Evolutionary conservation across 2,113 vertebrate genomes (phyloP).

Genomic region (Columbina picui): DNA sequence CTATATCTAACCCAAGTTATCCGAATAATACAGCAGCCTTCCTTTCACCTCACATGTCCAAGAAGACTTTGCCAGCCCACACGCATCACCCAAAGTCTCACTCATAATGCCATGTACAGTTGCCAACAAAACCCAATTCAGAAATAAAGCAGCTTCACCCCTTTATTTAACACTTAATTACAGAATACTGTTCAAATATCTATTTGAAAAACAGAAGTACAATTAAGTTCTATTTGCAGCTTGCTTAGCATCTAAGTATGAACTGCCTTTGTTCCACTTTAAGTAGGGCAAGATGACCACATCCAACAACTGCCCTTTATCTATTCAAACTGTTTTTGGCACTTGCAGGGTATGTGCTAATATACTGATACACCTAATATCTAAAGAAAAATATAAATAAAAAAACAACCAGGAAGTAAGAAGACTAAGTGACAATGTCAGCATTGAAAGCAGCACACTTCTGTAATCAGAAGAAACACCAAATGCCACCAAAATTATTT

Average conservation of each 20-base stretch:
- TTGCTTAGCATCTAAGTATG: not conserved
- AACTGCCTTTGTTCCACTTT: not conserved
- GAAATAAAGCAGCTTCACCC: not conserved
- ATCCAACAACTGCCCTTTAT: not conserved
- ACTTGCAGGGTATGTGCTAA: not conserved
- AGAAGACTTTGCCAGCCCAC: rapidly evolving
- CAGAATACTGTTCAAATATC: not conserved
- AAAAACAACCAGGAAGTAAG: not conserved
- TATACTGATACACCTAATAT: not conserved
- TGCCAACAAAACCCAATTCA: not conserved
- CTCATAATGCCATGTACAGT: rapidly evolving
- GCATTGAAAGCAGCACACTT: not conserved
- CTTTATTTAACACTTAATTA: not conserved
- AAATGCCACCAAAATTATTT: not conserved
- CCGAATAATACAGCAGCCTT: not conserved
- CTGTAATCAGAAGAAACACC: not conserved
- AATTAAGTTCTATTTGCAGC: not conserved
- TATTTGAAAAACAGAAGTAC: not conserved
- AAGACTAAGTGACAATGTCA: not conserved
- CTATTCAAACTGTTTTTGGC: not conserved
- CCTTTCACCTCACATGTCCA: not conserved
- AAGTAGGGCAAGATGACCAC: not conserved
- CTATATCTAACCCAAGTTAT: not conserved
- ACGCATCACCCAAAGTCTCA: not conserved
- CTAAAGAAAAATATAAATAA: not conserved